Conservation (phyloP, 2,888 invertebrate genomes). For the Cheilosia impressa region DNA sequence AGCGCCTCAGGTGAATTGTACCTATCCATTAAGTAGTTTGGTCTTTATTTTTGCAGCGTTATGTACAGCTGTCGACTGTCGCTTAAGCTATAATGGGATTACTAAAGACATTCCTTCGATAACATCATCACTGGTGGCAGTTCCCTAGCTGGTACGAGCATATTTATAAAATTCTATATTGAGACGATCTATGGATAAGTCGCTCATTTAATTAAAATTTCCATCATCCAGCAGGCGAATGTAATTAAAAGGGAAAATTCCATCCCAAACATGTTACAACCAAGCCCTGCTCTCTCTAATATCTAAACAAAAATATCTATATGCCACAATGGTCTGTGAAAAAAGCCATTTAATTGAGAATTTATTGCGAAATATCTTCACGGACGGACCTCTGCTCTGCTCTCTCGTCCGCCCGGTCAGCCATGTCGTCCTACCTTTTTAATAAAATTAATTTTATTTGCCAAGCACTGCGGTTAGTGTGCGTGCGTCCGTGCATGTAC, state of each 20-base stretch:
- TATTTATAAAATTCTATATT: too few species aligned
- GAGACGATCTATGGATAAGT: slow-evolving; percentile 5
- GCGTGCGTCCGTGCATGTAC: slow-evolving; percentile 43
- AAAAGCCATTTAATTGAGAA: slow-evolving; percentile 62
- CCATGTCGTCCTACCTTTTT: slow-evolving; percentile 64
- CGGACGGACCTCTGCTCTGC: slow-evolving; percentile 11
- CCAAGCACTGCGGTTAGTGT: slow-evolving; percentile 52
- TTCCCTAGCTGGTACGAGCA: too few species aligned
- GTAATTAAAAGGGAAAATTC: slow-evolving; percentile 40
- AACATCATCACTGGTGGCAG: too few species aligned
- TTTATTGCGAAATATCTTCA: slow-evolving; percentile 50
- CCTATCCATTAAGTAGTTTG: too few species aligned
- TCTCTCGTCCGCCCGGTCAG: slow-evolving; percentile 2
- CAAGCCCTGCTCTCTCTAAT: slow-evolving; percentile 16
- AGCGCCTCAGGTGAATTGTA: too few species aligned
- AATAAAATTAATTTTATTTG: slow-evolving; percentile 74
- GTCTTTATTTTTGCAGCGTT: too few species aligned
- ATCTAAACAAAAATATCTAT: slow-evolving; percentile 29
- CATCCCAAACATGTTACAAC: slow-evolving; percentile 31
- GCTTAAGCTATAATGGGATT: too few species aligned
- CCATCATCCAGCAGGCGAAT: slow-evolving; percentile 12
- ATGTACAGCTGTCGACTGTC: too few species aligned
- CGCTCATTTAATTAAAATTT: slow-evolving; percentile 59
- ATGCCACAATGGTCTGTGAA: slow-evolving; percentile 52
- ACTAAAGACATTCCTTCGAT: too few species aligned